Conservation (phyloP, 2,797 vertebrate genomes). For the Sebastes hubbsi region DNA sequence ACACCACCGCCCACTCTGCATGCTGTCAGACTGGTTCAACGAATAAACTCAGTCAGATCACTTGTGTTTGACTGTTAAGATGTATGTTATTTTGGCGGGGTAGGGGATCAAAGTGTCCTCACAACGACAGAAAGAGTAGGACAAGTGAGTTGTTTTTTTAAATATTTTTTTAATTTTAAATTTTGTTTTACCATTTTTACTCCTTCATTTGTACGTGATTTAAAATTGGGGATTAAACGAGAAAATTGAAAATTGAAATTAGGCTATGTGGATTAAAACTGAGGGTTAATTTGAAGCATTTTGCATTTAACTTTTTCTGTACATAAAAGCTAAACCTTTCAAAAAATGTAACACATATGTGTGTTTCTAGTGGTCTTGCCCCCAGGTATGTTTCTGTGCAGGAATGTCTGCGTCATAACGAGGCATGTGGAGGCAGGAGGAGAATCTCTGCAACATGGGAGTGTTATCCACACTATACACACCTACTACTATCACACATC, state of each 20-base stretch:
- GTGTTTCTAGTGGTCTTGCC: slow-evolving; percentile 31
- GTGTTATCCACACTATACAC: neutral
- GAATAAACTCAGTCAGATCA: neutral
- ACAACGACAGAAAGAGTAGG: neutral
- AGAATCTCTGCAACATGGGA: slow-evolving; percentile 32
- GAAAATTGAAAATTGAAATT: neutral
- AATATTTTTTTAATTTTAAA: neutral
- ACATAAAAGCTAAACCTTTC: neutral
- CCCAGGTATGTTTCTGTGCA: slow-evolving; percentile 57
- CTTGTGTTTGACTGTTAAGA: neutral
- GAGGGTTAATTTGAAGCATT: neutral
- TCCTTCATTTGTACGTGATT: neutral
- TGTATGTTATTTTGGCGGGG: neutral
- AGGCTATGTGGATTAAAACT: too few relatives aligned
- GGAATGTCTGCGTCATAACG: slow-evolving; percentile 71
- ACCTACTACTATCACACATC: neutral
- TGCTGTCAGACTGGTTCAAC: slow-evolving; percentile 70
- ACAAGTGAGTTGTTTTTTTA: neutral
- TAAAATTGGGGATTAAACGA: fast-evolving
- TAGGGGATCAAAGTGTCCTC: neutral
- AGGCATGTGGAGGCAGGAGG: slow-evolving; percentile 76
- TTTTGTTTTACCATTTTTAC: neutral
- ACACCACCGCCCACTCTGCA: slow-evolving; percentile 45
- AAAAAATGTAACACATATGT: neutral
- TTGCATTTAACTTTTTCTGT: neutral